phyloP scores from a whole-genome alignment of 2,888 invertebrate genomes.

The Malthinus flaveolus region DNA sequence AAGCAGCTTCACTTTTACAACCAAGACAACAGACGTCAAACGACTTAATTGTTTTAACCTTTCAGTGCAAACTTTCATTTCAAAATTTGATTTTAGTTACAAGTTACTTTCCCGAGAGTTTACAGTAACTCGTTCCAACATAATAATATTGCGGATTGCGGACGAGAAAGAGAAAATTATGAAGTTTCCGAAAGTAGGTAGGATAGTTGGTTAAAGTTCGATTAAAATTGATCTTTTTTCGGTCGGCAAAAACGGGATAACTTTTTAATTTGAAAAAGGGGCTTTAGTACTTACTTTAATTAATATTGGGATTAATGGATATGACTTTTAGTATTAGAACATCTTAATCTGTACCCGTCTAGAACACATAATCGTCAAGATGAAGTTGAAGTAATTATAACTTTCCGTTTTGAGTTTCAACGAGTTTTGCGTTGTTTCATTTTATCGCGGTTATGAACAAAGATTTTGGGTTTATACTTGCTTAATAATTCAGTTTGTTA shows the following conservation, averaged over 20 bases:
- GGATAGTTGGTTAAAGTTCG: too few species aligned
- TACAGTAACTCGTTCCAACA: too few species aligned
- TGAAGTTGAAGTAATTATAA: constrained; percentile 30
- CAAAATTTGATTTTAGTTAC: too few species aligned
- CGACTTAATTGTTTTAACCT: too few species aligned
- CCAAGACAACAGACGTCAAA: too few species aligned
- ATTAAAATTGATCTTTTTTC: too few species aligned
- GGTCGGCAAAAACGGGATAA: not conserved
- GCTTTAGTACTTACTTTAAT: constrained; percentile 21
- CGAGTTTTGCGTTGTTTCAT: constrained; percentile 28
- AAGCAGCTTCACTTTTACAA: too few species aligned
- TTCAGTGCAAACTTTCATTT: too few species aligned
- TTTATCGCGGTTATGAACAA: constrained; percentile 27
- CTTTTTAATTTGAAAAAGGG: constrained; percentile 8
- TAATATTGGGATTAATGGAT: constrained; percentile 27
- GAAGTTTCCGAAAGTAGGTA: too few species aligned
- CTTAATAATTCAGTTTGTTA: constrained; percentile 26
- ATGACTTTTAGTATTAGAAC: constrained; percentile 27
- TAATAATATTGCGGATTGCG: too few species aligned
- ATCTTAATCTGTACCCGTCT: constrained; percentile 29
- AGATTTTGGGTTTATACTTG: constrained; percentile 26
- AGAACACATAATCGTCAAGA: constrained; percentile 30
- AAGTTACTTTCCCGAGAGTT: too few species aligned
- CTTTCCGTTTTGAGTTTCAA: constrained; percentile 30
- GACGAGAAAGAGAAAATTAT: too few species aligned